Conservation (phyloP, 2,797 vertebrate genomes). For the Delichon dasypus region DNA sequence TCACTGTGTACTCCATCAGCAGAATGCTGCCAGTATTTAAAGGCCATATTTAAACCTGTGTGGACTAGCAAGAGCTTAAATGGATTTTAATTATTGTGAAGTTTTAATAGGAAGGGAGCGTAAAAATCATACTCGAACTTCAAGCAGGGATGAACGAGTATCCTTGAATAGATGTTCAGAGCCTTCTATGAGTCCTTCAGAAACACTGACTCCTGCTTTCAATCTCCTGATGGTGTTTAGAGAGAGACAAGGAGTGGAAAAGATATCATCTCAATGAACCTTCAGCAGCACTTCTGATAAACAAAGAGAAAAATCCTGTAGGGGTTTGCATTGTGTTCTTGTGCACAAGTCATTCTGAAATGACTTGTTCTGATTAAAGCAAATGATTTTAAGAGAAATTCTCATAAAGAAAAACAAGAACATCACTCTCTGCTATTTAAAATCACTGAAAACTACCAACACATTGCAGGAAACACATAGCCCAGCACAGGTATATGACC, state of each 20-base stretch:
- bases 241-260: not conserved
- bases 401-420: not conserved
- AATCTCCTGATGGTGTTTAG: not conserved
- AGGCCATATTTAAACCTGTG: not conserved
- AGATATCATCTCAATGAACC: not conserved
- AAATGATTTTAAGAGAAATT: not conserved
- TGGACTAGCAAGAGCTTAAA: not conserved
- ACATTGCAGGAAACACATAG: not conserved
- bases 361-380: not conserved
- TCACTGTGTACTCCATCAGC: not conserved
- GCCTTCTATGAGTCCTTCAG: not conserved
- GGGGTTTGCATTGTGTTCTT: not conserved
- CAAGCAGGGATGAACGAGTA: not conserved
- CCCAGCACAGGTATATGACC: not conserved
- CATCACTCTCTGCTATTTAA: not conserved
- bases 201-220: not conserved
- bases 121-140: not conserved
- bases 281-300: not conserved
- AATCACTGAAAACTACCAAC: not conserved
- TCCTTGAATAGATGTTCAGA: not conserved
- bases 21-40: not conserved
- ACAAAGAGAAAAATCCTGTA: not conserved
- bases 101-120: not conserved
- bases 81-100: not conserved
- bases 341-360: not conserved